These are phyloP conservation scores for Hemistola chrysoprasaria DNA, from an alignment of 2,888 invertebrate species.

Conservation along the genomic window DNA sequence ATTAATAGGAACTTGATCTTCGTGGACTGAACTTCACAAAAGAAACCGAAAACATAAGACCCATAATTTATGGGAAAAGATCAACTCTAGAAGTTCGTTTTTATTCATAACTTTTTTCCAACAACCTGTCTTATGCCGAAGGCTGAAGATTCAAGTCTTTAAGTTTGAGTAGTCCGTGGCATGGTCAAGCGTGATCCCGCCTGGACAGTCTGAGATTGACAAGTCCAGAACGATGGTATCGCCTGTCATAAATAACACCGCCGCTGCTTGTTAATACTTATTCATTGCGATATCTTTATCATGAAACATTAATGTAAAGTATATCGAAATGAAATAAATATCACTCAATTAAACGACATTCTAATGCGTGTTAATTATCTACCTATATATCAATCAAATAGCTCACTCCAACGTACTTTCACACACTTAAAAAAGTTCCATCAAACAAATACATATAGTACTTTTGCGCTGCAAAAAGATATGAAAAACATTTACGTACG, in stretches of 20 bases:
- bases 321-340: no score
- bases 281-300: conserved; percentile 53
- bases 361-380: no score
- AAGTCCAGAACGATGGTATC: conserved; percentile 77
- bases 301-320: conserved; percentile 2
- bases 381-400: no score
- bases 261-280: conserved; percentile 76
- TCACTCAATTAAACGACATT: no score
- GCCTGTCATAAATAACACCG: conserved; percentile 74
- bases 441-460: no score
- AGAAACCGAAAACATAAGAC: no score
- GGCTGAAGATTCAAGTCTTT: conserved; percentile 42
- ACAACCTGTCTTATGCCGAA: conserved; percentile 39
- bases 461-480: no score
- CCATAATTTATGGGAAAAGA: neutral
- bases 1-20: no score
- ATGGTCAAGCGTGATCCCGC: conserved; percentile 47
- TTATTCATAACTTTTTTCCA: conserved; percentile 14
- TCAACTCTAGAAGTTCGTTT: neutral
- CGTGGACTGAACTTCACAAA: no score
- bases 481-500: no score
- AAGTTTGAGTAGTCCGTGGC: conserved; percentile 35
- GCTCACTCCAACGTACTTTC: no score
- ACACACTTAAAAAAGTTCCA: no score
- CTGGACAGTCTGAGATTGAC: conserved; percentile 71